Conservation (phyloP, 2,113 vertebrate genomes). For the Sander lucioperca region DNA sequence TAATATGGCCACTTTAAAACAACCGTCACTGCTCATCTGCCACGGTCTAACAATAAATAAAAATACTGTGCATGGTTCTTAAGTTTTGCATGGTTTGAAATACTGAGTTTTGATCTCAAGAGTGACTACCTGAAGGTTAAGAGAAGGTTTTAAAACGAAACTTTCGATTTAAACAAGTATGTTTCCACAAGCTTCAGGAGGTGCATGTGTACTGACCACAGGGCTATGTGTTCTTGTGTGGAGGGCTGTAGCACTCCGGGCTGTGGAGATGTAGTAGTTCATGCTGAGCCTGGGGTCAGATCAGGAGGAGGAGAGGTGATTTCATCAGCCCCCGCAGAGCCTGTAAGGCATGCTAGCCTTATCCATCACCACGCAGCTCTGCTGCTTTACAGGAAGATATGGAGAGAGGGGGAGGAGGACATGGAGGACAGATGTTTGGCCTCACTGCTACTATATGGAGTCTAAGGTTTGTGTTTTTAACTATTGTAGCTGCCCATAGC, state of each 20-base stretch:
- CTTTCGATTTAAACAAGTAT: constrained; percentile 9
- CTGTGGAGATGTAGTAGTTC: constrained; percentile 50
- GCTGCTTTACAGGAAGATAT: constrained; percentile 36
- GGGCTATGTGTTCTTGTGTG: constrained; percentile 38
- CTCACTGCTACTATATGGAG: constrained; percentile 15
- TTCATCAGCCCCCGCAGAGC: constrained; percentile 65
- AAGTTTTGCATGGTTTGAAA: constrained; percentile 12
- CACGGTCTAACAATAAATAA: neutral
- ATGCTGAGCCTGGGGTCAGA: constrained; percentile 56
- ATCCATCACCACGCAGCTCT: constrained; percentile 59
- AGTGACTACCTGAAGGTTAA: constrained; percentile 34
- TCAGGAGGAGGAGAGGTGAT: constrained; percentile 64
- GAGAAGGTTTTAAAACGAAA: constrained; percentile 18
- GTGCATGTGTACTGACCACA: constrained; percentile 32
- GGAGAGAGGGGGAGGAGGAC: constrained; percentile 20
- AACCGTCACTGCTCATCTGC: constrained; percentile 3
- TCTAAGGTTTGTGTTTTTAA: constrained; percentile 5
- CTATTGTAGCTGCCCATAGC: neutral
- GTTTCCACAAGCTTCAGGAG: constrained; percentile 13
- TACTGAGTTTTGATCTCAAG: constrained; percentile 18
- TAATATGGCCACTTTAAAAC: neutral
- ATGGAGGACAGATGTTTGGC: constrained; percentile 10
- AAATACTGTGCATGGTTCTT: neutral
- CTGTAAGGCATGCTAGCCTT: constrained; percentile 45
- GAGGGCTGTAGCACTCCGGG: constrained; percentile 26